Percentiles rank a stretch among this genome's conserved stretches.
Conservation (phyloP, 1,140 invertebrate genomes). For the Sesamia nonagrioides region DNA sequence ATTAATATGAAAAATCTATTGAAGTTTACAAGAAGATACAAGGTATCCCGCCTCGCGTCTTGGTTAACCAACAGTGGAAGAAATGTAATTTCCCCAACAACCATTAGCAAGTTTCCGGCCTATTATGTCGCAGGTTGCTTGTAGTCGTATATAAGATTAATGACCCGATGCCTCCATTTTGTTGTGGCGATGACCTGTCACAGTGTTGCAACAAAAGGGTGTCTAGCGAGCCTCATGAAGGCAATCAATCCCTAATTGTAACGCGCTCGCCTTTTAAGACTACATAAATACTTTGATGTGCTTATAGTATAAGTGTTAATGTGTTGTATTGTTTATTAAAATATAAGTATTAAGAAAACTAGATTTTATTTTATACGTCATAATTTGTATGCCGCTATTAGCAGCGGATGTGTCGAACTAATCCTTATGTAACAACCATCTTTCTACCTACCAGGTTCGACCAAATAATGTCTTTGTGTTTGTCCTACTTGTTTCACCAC, state of each 20-base stretch:
- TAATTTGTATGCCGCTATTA: too few relatives aligned
- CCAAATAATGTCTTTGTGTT: too few relatives aligned
- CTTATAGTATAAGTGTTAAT: too few relatives aligned
- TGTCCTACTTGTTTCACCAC: not conserved
- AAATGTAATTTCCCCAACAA: conserved; percentile 74
- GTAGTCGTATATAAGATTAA: conserved; percentile 85
- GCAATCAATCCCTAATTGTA: conserved; percentile 68
- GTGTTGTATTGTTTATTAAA: too few relatives aligned
- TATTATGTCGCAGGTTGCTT: conserved; percentile 67
- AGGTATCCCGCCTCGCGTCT: conserved; percentile 48
- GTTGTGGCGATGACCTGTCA: conserved; percentile 72
- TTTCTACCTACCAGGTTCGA: too few relatives aligned
- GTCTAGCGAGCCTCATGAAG: conserved; percentile 57
- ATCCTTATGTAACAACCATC: too few relatives aligned
- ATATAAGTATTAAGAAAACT: too few relatives aligned
- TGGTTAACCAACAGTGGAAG: conserved; percentile 57
- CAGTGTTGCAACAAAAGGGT: conserved; percentile 71
- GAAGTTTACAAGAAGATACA: conserved; percentile 54
- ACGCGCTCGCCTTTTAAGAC: not conserved
- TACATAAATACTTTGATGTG: conserved; percentile 22
- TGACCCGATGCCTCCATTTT: conserved; percentile 65
- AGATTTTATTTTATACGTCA: too few relatives aligned
- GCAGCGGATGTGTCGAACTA: too few relatives aligned
- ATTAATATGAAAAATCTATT: conserved; percentile 54
- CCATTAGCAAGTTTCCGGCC: conserved; percentile 78